phyloP scores from a whole-genome alignment of 1,140 invertebrate species.

The Phenacoccus solenopsis region DNA sequence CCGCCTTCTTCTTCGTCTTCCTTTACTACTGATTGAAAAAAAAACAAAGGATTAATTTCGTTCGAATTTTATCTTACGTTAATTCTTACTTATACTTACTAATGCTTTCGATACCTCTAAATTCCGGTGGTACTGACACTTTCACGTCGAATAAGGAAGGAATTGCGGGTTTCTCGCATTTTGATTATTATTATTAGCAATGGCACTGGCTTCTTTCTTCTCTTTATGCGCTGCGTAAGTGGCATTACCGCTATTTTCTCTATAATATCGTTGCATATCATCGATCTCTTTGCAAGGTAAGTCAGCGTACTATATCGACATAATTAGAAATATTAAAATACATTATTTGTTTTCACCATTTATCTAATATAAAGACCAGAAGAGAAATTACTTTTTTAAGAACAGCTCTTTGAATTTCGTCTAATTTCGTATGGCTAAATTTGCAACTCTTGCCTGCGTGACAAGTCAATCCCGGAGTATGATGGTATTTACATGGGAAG shows the following conservation, averaged over 20 bases:
- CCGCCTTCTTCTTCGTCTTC: not conserved
- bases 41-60: not conserved
- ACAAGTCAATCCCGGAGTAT: constrained; percentile 72
- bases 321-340: not conserved
- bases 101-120: not conserved
- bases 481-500: constrained; percentile 95
- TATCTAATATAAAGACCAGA: too few relatives aligned
- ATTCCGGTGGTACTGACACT: not conserved
- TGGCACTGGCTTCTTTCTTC: not conserved
- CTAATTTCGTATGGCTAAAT: constrained; percentile 78
- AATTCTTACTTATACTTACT: not conserved
- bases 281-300: not conserved
- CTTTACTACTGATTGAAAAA: not conserved
- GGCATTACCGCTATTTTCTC: not conserved
- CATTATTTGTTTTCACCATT: not conserved
- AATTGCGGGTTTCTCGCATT: constrained; percentile 1
- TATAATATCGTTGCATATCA: not conserved
- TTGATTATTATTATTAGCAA: not conserved
- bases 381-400: constrained; percentile 41
- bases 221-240: not conserved
- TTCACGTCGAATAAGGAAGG: constrained; percentile 4
- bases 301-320: not conserved
- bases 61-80: not conserved
- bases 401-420: constrained; percentile 52
- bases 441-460: constrained; percentile 70